Conservation (phyloP, 2,888 invertebrate species). For the Drosophila longiperda region DNA sequence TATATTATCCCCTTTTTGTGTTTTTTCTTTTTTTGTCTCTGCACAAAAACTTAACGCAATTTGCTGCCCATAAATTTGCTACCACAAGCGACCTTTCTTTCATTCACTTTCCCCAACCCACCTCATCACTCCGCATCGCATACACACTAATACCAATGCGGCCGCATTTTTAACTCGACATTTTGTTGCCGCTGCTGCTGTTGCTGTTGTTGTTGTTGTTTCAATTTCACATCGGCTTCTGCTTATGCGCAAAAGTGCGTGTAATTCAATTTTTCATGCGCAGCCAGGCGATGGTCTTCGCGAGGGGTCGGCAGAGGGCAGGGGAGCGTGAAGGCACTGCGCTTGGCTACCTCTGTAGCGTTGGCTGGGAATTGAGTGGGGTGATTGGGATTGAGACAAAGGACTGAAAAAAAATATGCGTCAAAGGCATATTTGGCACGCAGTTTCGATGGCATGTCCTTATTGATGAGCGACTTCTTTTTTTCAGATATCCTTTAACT, state of each 20-base stretch:
- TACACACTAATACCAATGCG: conserved; percentile 33
- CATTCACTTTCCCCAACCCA: neutral
- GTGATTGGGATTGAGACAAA: conserved; percentile 66
- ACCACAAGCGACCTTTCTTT: conserved; percentile 61
- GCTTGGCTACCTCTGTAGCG: conserved; percentile 35
- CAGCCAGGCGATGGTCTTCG: conserved; percentile 30
- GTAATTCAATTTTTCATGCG: conserved; percentile 80
- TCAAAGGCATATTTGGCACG: conserved; percentile 79
- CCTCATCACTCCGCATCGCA: neutral
- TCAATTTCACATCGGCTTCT: conserved; percentile 57
- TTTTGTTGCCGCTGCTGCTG: conserved; percentile 48
- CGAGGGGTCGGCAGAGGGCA: conserved; percentile 5
- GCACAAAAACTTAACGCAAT: conserved; percentile 71
- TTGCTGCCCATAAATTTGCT: conserved; percentile 74
- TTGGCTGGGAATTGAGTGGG: too few species aligned
- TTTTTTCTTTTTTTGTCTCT: neutral
- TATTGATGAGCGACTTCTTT: conserved; percentile 79
- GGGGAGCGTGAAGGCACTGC: neutral
- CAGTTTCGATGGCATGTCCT: conserved; percentile 62
- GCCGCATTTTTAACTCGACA: conserved; percentile 69
- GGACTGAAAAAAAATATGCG: conserved; percentile 60
- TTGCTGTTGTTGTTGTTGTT: conserved; percentile 36
- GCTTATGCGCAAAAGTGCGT: conserved; percentile 81
- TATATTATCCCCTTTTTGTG: conserved; percentile 70
- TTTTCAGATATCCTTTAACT: conserved; percentile 61